These are phyloP conservation scores for Oligia latruncula DNA, from an alignment of 2,888 invertebrate species.

Conservation along the genomic window DNA sequence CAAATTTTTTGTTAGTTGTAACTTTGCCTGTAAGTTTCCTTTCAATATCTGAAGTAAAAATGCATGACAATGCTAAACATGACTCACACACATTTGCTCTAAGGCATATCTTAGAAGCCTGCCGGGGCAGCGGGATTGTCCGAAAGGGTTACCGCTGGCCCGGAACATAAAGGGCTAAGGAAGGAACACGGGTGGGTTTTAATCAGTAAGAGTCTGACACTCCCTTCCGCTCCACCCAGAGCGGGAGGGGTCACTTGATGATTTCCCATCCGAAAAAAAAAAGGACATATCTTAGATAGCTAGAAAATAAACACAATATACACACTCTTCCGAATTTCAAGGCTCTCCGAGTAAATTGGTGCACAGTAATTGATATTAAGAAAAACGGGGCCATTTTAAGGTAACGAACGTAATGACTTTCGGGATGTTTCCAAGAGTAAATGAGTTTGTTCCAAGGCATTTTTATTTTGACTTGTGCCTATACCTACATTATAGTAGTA, in stretches of 20 bases:
- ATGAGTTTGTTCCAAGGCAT: constrained; percentile 36
- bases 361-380: constrained; percentile 57
- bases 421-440: constrained; percentile 36
- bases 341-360: constrained; percentile 21
- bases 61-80: neutral
- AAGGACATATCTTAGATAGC: neutral
- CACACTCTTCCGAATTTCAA: neutral
- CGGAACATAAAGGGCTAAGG: no score
- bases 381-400: constrained; percentile 51
- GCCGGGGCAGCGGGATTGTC: no score
- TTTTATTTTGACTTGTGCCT: constrained; percentile 26
- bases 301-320: constrained; percentile 6
- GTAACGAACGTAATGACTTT: constrained; percentile 35
- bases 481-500: constrained; percentile 4
- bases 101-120: neutral
- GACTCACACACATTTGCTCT: neutral
- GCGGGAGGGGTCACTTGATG: no score
- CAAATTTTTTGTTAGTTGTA: neutral
- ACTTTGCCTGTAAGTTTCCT: neutral
- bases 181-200: no score
- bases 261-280: no score
- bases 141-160: no score
- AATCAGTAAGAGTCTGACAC: no score
- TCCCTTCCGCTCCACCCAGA: no score
- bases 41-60: neutral